Conservation (phyloP, 1,140 invertebrate genomes). For the Macrobrachium rosenbergii region DNA sequence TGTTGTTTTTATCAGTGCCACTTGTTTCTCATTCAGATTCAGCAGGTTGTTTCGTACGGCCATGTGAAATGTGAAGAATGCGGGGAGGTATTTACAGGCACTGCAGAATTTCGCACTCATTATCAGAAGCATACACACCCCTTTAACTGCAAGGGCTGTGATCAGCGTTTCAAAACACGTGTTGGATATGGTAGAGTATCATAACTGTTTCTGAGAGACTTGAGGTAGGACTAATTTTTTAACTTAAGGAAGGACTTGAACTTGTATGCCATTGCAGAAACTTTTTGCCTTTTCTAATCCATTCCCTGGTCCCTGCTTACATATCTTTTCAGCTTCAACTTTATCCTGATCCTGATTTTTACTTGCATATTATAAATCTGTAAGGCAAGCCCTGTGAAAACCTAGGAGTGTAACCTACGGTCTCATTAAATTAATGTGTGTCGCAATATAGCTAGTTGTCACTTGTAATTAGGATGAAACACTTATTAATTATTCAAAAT, state of each 20-base stretch:
- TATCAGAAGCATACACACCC: conserved; percentile 51
- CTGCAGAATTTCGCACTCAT: conserved; percentile 40
- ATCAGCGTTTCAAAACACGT: conserved; percentile 39
- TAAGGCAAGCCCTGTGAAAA: too few relatives aligned
- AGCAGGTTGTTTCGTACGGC: conserved; percentile 33
- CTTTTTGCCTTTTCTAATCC: neutral
- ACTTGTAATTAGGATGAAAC: too few relatives aligned
- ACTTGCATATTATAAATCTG: too few relatives aligned
- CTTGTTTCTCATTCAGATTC: conserved; percentile 29
- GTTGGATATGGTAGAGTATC: conserved; percentile 44
- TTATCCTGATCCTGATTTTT: too few relatives aligned
- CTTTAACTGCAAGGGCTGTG: conserved; percentile 34
- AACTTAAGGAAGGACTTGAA: neutral
- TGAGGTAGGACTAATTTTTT: neutral
- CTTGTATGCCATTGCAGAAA: neutral
- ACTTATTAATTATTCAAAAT: too few relatives aligned
- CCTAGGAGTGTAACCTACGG: too few relatives aligned
- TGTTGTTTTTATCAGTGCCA: neutral
- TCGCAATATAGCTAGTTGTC: too few relatives aligned
- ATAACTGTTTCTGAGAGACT: neutral
- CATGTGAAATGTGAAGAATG: conserved; percentile 53
- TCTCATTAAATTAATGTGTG: too few relatives aligned
- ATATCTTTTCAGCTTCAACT: too few relatives aligned
- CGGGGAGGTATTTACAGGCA: conserved; percentile 35
- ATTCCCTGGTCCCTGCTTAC: too few relatives aligned